These are phyloP conservation scores for Ditylenchus dipsaci DNA, from an alignment of 1,140 invertebrate genomes.

Conservation along the genomic window DNA sequence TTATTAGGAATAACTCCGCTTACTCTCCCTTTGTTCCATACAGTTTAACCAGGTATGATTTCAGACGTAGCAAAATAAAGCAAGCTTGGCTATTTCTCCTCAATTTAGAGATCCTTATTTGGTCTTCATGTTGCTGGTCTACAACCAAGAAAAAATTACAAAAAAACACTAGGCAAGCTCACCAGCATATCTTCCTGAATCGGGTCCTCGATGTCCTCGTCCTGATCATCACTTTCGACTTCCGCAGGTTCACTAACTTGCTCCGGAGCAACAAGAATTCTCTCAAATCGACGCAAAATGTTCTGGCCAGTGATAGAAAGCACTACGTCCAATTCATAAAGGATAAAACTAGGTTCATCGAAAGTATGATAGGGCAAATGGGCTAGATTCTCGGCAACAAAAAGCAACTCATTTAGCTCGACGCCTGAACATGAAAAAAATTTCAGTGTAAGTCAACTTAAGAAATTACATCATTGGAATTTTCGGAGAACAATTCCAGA, in stretches of 20 bases:
- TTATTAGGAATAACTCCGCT: neutral
- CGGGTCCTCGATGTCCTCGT: neutral
- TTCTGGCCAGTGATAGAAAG: neutral
- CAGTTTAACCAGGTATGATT: neutral
- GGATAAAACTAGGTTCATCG: neutral
- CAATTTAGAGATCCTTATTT: neutral
- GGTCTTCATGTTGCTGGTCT: neutral
- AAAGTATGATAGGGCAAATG: neutral
- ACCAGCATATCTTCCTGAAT: neutral
- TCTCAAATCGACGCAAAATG: neutral
- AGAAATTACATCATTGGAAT: neutral
- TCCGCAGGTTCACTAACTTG: neutral
- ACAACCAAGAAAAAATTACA: neutral
- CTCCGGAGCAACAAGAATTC: neutral
- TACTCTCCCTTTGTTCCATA: neutral
- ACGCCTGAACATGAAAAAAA: neutral
- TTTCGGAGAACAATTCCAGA: slow-evolving; percentile 90
- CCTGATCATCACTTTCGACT: neutral
- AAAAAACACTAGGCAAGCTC: neutral
- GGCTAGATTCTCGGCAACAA: neutral
- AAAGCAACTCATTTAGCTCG: neutral
- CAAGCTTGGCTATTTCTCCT: neutral
- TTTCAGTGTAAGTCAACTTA: neutral
- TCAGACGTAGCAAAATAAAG: neutral
- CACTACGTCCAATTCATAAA: neutral